Base-by-base conservation (phyloP, 1,140 invertebrate species). In the Tetramorium parvispinum region DNA sequence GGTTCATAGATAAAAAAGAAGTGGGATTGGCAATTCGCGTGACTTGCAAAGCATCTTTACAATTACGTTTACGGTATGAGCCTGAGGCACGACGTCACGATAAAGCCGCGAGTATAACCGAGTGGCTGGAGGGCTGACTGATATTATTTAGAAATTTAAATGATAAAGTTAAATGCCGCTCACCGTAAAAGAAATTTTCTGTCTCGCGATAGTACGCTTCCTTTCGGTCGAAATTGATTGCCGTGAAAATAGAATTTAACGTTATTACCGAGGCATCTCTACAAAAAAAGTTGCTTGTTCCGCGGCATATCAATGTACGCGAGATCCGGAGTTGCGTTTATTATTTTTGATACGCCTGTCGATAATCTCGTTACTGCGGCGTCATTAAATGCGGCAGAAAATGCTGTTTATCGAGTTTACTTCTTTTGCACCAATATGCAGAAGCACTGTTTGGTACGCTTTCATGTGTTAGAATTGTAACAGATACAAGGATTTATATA, bases 101-200 rank as follows among this genome's bases (percentile, higher is more conserved):
- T 55, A 81, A 81, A 81, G 32, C 10, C 32, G 21, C 78, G 11
- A 55, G 37, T 27, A 51, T 66, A 79, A 81, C 11, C 49, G 37
- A 68, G 63, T 13, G 63, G 32, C 46, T 51, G 51, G 32, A 40
- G 53, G 59, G 27, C 46, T 32, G 27, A 13, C 63, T 68, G 77
- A 81, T 79, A 68, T 55, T 70, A 70, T 68, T 81, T 70, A 81
- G 49, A 81, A 81, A 81, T 68, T 79, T 79, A 40, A 70, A 70
- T 81, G 77, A 81, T 65, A 78, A 78, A 65, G 40, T 32, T 63
- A 77, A 63, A 77, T n/a, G 18, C 13, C 21, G 11, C 16, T 76
- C 4, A 11, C 10, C 27, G 18, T 43, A 18, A 65, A 81, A 70
- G 46, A 57, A 81, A 70, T 70, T 55, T 55, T 49, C 57, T 49